These are phyloP conservation scores for Lycophotia porphyrea DNA, from an alignment of 2,888 invertebrate genomes.

Conservation along the genomic window DNA sequence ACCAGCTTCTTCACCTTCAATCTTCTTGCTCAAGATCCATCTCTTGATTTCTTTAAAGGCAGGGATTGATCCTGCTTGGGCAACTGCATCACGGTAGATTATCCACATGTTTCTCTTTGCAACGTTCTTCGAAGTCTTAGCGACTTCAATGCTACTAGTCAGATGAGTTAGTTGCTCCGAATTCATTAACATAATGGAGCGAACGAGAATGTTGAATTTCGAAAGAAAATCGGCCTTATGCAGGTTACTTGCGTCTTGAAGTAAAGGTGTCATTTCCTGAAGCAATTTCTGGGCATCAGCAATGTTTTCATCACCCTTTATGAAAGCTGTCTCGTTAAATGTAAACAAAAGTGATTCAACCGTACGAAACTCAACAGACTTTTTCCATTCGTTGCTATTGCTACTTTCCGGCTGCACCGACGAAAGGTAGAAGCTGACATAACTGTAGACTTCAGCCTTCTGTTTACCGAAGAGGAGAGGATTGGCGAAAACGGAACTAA, in stretches of 20 bases:
- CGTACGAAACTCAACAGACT: constrained; percentile 80
- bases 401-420: constrained; percentile 76
- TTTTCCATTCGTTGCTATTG: constrained; percentile 79
- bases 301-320: constrained; percentile 74
- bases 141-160: constrained; percentile 86
- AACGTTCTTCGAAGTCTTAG: constrained; percentile 79
- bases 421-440: constrained; percentile 88
- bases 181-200: constrained; percentile 91
- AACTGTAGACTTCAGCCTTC: constrained; percentile 91
- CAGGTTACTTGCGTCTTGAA: constrained; percentile 90
- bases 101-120: constrained; percentile 89
- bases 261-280: constrained; percentile 90
- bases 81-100: constrained; percentile 91
- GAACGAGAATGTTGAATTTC: constrained; percentile 91
- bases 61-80: constrained; percentile 92
- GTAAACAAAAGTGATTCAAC: constrained; percentile 88
- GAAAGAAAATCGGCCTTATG: constrained; percentile 89
- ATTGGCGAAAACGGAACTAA: constrained; percentile 90
- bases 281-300: constrained; percentile 83
- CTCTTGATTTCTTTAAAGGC: constrained; percentile 91
- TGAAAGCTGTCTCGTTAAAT: neutral
- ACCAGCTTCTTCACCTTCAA: constrained; percentile 91
- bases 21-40: constrained; percentile 89
- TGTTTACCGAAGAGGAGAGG: constrained; percentile 90
- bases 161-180: constrained; percentile 90